Base-by-base conservation (phyloP, 2,113 vertebrate genomes). In the Orientallactaga bullata region DNA sequence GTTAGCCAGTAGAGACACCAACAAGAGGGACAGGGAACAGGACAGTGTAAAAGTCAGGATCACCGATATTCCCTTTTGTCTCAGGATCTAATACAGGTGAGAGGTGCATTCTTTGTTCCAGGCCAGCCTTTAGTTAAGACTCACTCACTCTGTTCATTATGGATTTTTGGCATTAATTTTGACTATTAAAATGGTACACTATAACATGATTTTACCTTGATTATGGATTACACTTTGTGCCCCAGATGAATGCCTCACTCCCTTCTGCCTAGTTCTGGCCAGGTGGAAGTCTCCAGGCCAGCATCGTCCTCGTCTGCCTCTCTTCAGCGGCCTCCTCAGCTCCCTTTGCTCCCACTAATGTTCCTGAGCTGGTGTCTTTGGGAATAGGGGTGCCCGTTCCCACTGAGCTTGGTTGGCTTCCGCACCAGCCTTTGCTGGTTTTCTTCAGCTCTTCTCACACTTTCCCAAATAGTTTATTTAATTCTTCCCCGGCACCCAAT, bases 361-460 rank as follows among this genome's bases (percentile, higher is more conserved):
- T 63, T 85, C 39, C 8, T 42, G n/a, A 66, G 7, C 26, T 32
- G 2, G 26, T 8, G 0, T 4, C n/a, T 78, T 58, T 35, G 23
- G 35, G 88, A 81, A 32, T 74, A 11, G 7, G 51, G 7, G 23
- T 65, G 26, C 2, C 18, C 2, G 11, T 42, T 15, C 39, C 8
- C 23, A 10, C 35, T 0, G 1, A 12, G 28, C n/a, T 55, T 35
- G 69, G 30, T 0, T 11, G 37, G 16, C 10, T 4, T 15, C 3
- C 8, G 1, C 15, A 21, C 16, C 35, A 8, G 0, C 9, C 81
- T 15, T 35, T 47, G 60, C 7, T 39, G 51, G 3, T 51, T 91
- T 94, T 51, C 32, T 42, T 60, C 65, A 72, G 28, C 8, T 42
- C 55, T 20, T 12, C 65, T 47, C 6, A 39, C 12, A 12, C 7